Evolutionary conservation across 2,797 vertebrate genomes (phyloP), one percentile per base, ranked within the genome.

Genomic region (Enteromius fasciolatus): DNA sequence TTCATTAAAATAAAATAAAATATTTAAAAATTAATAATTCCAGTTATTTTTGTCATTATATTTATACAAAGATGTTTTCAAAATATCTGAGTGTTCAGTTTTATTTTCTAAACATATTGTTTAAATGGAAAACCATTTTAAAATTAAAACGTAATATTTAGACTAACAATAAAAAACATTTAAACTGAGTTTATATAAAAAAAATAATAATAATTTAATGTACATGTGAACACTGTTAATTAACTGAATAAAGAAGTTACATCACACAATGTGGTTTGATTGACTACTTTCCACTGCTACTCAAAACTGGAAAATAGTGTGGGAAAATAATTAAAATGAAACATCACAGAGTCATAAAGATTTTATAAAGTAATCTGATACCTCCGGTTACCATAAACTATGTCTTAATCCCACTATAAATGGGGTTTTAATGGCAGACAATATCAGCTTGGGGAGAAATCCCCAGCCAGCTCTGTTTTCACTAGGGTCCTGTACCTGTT

Each of bases 351-450:
- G 33, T 52, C 39, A 36, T 36, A 77, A 28, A 59, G 10, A 23
- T 17, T 82, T 85, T 1, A 66, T 12, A 10, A 33, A 23, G 75
- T 80, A 80, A 75, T 52, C 28, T 7, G 36, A 70, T 41, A 67
- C 9, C 11, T 52, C 66, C 28, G 54, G 36, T 7, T 46, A 23
- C 68, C 39, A 82, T 69, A 82, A 74, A 68, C 69, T 11, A 25
- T 11, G 15, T 39, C 66, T 48, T 52, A 74, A 41, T 14, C 75
- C 41, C 50, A 63, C 12, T 59, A 82, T 50, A 75, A 85, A 74
- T 11, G 3, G 68, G 31, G 41, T 76, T 54, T 33, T 31, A 82
- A 77, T 39, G 33, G 23, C 57, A 78, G 67, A 63, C 59, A 67
- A 46, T 66, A 66, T 85, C 36, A 78, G 78, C 11, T 3, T 18